Base-by-base conservation (phyloP, 2,797 vertebrate genomes). In the Podarcis lilfordi region DNA sequence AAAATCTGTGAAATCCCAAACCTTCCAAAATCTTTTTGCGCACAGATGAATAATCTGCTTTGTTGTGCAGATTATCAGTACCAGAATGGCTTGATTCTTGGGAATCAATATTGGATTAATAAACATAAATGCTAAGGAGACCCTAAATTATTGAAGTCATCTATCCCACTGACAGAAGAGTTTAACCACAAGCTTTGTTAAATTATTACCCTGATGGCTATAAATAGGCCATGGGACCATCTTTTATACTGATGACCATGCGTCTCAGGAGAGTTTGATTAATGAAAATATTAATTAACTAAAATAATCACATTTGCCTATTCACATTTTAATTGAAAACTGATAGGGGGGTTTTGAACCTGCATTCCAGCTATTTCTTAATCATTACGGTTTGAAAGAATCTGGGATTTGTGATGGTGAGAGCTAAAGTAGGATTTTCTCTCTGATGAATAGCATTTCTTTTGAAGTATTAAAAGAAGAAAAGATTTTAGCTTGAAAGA, bases 281-380 rank as follows among this genome's bases (percentile, higher is more conserved):
- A 89, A 80, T 90, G 83, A 89, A 87, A 94, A 90, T 88, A 84
- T 94, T 95, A 95, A 95, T 95, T 96, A 92, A 91, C 25, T 77
- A 76, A 86, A 95, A 79, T 89, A 96, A 94, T 94, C 90, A 90
- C n/a, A 91, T 92, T 93, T 89, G 32, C 86, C 91, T 93, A 94
- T 94, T 94, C 89, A 90, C 93, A 96, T 45, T 95, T 94, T 94
- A 94, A 94, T 94, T 95, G 91, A 94, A 96, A 96, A 93, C 55
- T 74, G 72, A 43, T 78, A 92, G 45, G 89, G 91, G 66, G 50
- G 78, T 90, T 86, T 93, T 71, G 81, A 91, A 86, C 32, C 45
- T 91, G 43, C 35, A 92, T 93, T 88, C 84, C 89, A 90, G 75
- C 50, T 92, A 9, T 21, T 82, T 80, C 23, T 93, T 93, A 91